Evolutionary conservation across 2,888 invertebrate species (phyloP), one percentile per base, ranked within the genome.

Genomic region (Pristionchus maxplancki): DNA sequence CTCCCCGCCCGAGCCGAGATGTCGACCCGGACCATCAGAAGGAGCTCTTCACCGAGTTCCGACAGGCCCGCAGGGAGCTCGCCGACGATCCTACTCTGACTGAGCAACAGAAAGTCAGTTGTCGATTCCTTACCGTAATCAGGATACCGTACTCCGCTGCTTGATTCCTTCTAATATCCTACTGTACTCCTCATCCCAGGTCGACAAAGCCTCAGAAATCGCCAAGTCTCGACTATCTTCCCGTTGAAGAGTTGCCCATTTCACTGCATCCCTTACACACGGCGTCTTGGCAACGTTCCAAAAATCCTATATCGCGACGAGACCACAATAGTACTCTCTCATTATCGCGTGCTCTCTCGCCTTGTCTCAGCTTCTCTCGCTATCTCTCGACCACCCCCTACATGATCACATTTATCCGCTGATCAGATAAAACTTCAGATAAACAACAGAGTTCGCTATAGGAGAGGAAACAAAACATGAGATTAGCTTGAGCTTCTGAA

Each of bases 41-140:
- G 17, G 48, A 48, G 44, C 37, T 48, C 28, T 81, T 81, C 48
- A 3, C 48, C 81, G 81, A 81, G 37, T 81, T 28, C 31, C n/a
- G 81, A 17, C 17, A 31, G 50, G 81, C 48, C 11, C 20, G 6
- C 8, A 81, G 50, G 31, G 81, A 81, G 20, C 81, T 81, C 28
- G 28, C 37, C 20, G 48, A n/a, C 9, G 48, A 81, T 13, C 4
- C n/a, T 11, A 28, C 28, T 17, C 44, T 81, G 17, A 81, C 81
- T 0, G n/a, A 50, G 28, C 24, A 83, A 17, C 31, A 83, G 53
- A 83, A 53, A 44, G 82, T 53, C 50, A 53, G 82, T 83, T 53
- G 17, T 48, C 81, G 28, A 81, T 81, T 48, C 28, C 28, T 0
- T 37, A 37, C 20, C 37, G 71, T 24, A 31, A 28, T 67, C 34